phyloP scores from a whole-genome alignment of 2,113 vertebrate species.

The Nematolebias whitei region DNA sequence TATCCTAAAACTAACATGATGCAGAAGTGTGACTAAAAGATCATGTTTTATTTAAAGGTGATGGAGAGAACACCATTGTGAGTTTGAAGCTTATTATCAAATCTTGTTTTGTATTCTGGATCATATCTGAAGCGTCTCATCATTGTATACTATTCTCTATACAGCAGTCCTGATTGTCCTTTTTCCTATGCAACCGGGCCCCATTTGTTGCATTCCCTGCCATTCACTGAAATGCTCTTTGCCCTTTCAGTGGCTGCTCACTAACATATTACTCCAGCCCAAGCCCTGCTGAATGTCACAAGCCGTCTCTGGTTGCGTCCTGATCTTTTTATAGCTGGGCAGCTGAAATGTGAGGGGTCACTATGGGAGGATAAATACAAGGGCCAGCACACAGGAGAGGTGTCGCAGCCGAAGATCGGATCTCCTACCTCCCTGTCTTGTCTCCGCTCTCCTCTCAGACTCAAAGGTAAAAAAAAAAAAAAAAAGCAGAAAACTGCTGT shows the following conservation, averaged over 20 bases:
- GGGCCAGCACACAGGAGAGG: constrained; percentile 25
- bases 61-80: neutral
- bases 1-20: too few relatives aligned
- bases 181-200: neutral
- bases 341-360: constrained; percentile 85
- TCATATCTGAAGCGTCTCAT: neutral
- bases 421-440: constrained; percentile 66
- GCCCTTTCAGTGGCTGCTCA: constrained; percentile 60
- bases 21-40: neutral
- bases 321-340: constrained; percentile 77
- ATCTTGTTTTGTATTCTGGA: neutral
- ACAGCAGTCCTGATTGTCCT: neutral
- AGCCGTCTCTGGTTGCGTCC: constrained; percentile 77
- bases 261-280: constrained; percentile 50
- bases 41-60: neutral
- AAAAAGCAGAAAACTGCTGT: neutral
- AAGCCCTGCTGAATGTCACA: constrained; percentile 73
- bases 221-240: constrained; percentile 54
- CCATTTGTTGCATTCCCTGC: constrained; percentile 27
- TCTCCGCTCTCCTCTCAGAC: constrained; percentile 65
- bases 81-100: neutral
- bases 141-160: neutral
- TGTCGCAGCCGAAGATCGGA: constrained; percentile 70
- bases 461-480: constrained; percentile 78
- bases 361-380: constrained; percentile 81